Base-by-base conservation (phyloP, 2,113 vertebrate genomes). In the Cyprinodon brontotheroides region DNA sequence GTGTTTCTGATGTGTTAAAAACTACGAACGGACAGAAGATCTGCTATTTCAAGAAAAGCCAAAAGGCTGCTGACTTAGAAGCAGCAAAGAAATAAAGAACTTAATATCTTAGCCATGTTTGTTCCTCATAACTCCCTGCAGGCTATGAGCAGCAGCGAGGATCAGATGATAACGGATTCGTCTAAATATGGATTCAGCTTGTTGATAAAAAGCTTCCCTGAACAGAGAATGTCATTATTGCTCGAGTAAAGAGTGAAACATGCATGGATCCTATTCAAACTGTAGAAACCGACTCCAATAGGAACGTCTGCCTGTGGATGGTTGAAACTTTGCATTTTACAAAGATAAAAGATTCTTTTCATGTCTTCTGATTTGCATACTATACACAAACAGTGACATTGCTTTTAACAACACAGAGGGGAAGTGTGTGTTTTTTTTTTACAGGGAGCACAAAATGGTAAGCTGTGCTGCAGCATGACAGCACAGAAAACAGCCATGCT, bases 121-220 rank as follows among this genome's bases (percentile, higher is more conserved):
- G 8, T 65, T 17, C 5, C 10, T 64, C 38, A 37, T 61, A 2
- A 3, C 50, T 0, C 0, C 41, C 50, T 12, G 60, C 50, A 41
- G 41, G 9, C 39, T n/a, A 41, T 53, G 41, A 65, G 77, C 68
- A 3, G 2, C 77, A 43, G 68, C 50, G 29, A 41, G 53, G 43
- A 72, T 15, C 13, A 40, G 22, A 76, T 22, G n/a, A 37, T 66
- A 59, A 84, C 65, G 1, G 57, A 65, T 73, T 17, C n/a, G 57
- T 50, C 79, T 68, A 68, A 64, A 68, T 29, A 47, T 38, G 61
- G 72, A 75, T 63, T 45, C 45, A 11, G 11, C 10, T 61, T 69
- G 61, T 4, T 38, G 70, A 61, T 14, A 17, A 63, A 73, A 57
- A 4, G 17, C 53, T 15, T n/a, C 7, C 11, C 14, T 10, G 48